These are phyloP conservation scores for Anthophora plumipes DNA, from an alignment of 2,888 invertebrate species.

Conservation along the genomic window DNA sequence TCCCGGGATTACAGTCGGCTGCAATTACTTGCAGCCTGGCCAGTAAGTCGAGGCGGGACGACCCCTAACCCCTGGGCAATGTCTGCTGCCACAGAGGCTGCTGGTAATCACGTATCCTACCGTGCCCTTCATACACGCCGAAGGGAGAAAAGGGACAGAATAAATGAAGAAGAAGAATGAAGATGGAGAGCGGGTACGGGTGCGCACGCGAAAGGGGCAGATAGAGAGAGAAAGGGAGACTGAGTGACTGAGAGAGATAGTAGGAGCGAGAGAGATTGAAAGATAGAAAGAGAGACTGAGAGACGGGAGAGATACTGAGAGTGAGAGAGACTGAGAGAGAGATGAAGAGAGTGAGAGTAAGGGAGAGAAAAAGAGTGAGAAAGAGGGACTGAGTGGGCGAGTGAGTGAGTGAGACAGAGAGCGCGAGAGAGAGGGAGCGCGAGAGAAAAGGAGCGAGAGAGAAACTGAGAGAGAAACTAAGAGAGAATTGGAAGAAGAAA, in stretches of 20 bases:
- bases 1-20: constrained; percentile 78
- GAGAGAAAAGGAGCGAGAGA: background rate
- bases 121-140: constrained; percentile 75
- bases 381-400: no score
- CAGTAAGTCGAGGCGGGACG: constrained; percentile 83
- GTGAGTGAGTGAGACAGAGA: no score
- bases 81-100: constrained; percentile 80
- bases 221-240: background rate
- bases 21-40: constrained; percentile 81
- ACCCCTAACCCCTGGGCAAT: constrained; percentile 81
- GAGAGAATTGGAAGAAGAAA: no score
- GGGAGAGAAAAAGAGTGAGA: no score
- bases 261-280: no score
- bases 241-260: background rate
- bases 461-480: no score
- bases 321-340: no score
- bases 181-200: background rate
- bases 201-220: background rate
- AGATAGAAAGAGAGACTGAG: background rate
- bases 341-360: background rate
- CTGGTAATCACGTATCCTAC: constrained; percentile 83
- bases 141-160: constrained; percentile 7
- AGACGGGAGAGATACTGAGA: no score
- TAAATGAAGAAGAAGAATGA: background rate
- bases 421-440: no score